Evolutionary conservation across 2,888 invertebrate genomes (phyloP), one percentile per base, ranked within the genome.

Genomic region (Thymelicus acteon): DNA sequence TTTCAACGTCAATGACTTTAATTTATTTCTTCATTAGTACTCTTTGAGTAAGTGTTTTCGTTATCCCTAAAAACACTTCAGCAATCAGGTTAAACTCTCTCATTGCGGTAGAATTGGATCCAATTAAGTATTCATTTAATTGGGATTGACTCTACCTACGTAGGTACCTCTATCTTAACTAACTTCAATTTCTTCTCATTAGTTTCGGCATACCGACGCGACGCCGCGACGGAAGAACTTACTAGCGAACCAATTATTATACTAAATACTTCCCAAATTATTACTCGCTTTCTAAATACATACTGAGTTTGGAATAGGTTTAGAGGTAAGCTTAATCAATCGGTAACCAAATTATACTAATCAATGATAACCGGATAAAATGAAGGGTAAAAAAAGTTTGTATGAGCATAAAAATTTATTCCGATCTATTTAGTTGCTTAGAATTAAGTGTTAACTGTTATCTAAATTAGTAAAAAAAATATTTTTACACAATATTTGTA

Each of bases 131-230:
- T 67, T 60, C 37, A 10, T 58, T 12, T 47, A 66, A 60, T 60
- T 52, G 39, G 44, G 19, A 54, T 48, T 67, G 58, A 37, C 58
- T 67, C n/a, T 19, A 13, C 12, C 66, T 58, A n/a, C 37, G n/a
- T n/a, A n/a, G n/a, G 57, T 47, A 47, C n/a, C 24, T 24, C 47
- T 65, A 58, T 58, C n/a, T 48, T 66, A 48, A 48, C 19, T 48
- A 67, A 67, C 19, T 67, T 67, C 47, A 60, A 67, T 67, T 60
- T 19, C 60, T 47, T 60, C 37, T 15, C 58, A 60, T 60, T 67
- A 67, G 60, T 67, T 67, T 58, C 15, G 58, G 37, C 66, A 60
- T 67, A 67, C 48, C n/a, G n/a, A n/a, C n/a, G n/a, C 58, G 13
- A 24, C 24, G 24, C 24, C 24, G 24, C 24, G 24, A 37, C 13